These are phyloP conservation scores for Phrynocephalus forsythii DNA, from an alignment of 2,797 vertebrate species.

Conservation along the genomic window DNA sequence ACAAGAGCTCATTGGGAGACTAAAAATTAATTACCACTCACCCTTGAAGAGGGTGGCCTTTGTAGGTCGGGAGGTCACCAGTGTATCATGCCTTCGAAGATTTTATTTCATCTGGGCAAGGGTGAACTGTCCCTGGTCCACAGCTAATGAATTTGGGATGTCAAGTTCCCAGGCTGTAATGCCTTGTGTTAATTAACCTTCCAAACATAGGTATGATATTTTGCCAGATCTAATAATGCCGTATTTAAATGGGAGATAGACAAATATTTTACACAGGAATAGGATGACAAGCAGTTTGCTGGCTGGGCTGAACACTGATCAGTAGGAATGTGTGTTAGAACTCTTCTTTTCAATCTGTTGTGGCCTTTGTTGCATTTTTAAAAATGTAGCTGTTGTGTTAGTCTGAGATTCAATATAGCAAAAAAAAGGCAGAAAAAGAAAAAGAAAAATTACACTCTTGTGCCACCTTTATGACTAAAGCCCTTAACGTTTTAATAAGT, in stretches of 20 bases:
- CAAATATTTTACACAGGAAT: constrained; percentile 28
- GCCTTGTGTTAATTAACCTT: constrained; percentile 42
- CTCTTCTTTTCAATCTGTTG: background rate
- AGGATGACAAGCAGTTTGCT: background rate
- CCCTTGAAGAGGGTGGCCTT: constrained; percentile 30
- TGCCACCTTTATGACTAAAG: background rate
- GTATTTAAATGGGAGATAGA: constrained; percentile 19
- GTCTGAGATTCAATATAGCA: too few relatives aligned
- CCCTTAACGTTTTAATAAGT: too few relatives aligned
- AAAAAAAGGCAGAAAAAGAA: too few relatives aligned
- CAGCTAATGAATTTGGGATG: constrained; percentile 39
- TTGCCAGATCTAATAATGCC: constrained; percentile 27
- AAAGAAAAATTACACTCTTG: background rate
- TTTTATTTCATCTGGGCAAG: constrained; percentile 29
- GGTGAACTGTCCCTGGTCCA: constrained; percentile 5
- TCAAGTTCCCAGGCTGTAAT: constrained; percentile 33
- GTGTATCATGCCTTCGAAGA: constrained; percentile 30
- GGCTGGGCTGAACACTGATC: background rate
- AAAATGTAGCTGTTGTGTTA: too few relatives aligned
- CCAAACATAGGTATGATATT: constrained; percentile 29
- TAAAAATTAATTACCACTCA: constrained; percentile 46
- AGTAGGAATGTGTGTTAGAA: background rate
- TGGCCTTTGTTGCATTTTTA: too few relatives aligned
- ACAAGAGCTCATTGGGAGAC: constrained; percentile 17
- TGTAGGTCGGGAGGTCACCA: constrained; percentile 20